phyloP scores from a whole-genome alignment of 2,888 invertebrate species.

The Polia nebulosa region DNA sequence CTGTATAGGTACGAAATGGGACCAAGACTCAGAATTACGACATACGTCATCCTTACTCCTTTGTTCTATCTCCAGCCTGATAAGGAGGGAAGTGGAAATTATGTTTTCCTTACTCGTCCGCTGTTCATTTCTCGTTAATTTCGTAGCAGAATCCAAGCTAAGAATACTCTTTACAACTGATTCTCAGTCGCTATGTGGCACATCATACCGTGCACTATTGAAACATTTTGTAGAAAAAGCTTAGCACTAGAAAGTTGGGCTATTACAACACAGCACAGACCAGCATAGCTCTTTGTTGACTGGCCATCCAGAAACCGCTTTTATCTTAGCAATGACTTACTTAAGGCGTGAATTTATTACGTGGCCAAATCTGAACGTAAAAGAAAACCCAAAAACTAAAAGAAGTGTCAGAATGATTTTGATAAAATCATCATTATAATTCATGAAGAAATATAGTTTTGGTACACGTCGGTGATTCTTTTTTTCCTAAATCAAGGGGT shows the following conservation, averaged over 20 bases:
- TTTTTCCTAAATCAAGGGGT: neutral
- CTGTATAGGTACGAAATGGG: no score
- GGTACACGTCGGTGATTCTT: neutral
- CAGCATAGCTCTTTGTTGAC: neutral
- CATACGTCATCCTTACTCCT: no score
- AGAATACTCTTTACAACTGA: neutral
- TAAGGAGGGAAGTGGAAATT: no score
- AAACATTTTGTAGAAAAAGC: neutral
- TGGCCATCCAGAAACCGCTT: neutral
- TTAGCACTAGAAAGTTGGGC: neutral
- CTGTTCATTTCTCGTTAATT: no score
- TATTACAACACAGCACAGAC: neutral
- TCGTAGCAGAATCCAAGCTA: no score
- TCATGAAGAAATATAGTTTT: no score
- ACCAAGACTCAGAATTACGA: no score
- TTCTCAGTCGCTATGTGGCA: no score
- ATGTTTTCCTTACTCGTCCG: no score
- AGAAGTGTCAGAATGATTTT: neutral
- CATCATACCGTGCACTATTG: neutral
- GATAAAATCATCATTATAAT: neutral
- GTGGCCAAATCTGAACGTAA: neutral
- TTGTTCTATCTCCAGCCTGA: no score
- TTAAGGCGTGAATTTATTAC: neutral
- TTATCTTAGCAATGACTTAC: neutral
- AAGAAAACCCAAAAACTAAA: neutral